A percentile compares a stretch with the other conserved stretches of the same genome.
phyloP scores from a whole-genome alignment of 2,797 vertebrate species.

The Enteromius thamalakanensis region DNA sequence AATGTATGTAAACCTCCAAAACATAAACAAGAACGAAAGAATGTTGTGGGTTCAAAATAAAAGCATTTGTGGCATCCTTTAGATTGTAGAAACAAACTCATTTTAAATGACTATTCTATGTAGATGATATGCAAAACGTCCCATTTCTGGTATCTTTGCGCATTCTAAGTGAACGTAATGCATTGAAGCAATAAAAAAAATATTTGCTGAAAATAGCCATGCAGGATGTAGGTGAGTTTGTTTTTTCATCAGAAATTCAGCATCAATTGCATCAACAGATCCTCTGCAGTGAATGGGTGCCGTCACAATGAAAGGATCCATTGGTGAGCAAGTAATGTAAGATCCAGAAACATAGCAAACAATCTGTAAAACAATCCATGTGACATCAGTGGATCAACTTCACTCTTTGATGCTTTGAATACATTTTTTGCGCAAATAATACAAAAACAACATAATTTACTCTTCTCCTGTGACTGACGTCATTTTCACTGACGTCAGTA shows the following conservation, averaged over 20 bases:
- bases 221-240: background rate
- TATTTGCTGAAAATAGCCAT: background rate
- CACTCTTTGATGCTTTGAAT: too few species aligned
- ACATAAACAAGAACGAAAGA: background rate
- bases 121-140: background rate
- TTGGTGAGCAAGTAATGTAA: background rate
- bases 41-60: background rate
- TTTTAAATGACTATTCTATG: background rate
- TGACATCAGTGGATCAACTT: too few species aligned
- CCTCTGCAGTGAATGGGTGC: background rate
- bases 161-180: background rate
- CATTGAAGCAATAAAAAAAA: background rate
- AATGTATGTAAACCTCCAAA: conserved; percentile 15
- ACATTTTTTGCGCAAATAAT: too few species aligned
- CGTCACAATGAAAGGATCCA: background rate
- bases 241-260: background rate
- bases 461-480: too few species aligned
- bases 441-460: too few species aligned
- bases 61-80: background rate
- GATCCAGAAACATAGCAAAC: too few species aligned
- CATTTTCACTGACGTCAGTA: too few species aligned
- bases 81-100: background rate
- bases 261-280: background rate
- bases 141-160: background rate
- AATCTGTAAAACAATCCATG: too few species aligned